Percentiles rank a stretch among this genome's conserved stretches.
Evolutionary conservation across 2,888 invertebrate genomes (phyloP).

Genomic region (Acronicta psi): DNA sequence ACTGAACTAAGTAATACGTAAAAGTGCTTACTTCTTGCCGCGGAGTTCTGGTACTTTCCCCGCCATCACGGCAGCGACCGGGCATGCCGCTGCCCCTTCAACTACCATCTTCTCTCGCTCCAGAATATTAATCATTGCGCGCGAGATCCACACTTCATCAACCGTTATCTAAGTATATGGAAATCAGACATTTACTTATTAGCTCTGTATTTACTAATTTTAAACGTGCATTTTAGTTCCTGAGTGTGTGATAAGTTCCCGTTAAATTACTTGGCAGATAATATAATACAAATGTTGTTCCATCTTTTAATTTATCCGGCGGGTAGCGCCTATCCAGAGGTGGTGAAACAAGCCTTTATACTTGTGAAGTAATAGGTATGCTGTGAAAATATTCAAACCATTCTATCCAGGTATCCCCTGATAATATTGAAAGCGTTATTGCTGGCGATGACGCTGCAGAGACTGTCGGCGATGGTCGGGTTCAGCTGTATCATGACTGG

Average conservation of each 20-base stretch:
- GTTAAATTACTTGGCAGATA: too few relatives aligned
- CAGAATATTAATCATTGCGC: constrained; percentile 92
- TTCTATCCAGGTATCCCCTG: constrained; percentile 92
- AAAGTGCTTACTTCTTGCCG: constrained; percentile 91
- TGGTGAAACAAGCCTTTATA: too few relatives aligned
- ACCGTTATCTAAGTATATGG: constrained; percentile 88
- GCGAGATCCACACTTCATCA: constrained; percentile 92
- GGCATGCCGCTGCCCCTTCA: constrained; percentile 95
- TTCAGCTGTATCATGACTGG: constrained; percentile 90
- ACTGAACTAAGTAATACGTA: too few relatives aligned
- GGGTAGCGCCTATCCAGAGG: too few relatives aligned
- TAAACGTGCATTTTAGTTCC: too few relatives aligned
- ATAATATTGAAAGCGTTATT: constrained; percentile 94
- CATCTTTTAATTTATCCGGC: too few relatives aligned
- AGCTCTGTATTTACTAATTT: too few relatives aligned
- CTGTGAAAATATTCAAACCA: constrained; percentile 82
- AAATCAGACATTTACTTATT: not conserved
- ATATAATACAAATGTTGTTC: too few relatives aligned
- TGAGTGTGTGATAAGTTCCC: too few relatives aligned
- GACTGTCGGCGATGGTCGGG: constrained; percentile 94
- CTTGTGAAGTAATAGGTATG: too few relatives aligned
- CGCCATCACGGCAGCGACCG: constrained; percentile 93
- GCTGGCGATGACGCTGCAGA: constrained; percentile 93
- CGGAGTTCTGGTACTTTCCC: constrained; percentile 93
- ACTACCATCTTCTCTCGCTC: constrained; percentile 94